Percentiles rank a stretch among this genome's conserved stretches.
These are phyloP conservation scores for Hemiprocne comata DNA, from an alignment of 2,113 vertebrate species.

Conservation along the genomic window DNA sequence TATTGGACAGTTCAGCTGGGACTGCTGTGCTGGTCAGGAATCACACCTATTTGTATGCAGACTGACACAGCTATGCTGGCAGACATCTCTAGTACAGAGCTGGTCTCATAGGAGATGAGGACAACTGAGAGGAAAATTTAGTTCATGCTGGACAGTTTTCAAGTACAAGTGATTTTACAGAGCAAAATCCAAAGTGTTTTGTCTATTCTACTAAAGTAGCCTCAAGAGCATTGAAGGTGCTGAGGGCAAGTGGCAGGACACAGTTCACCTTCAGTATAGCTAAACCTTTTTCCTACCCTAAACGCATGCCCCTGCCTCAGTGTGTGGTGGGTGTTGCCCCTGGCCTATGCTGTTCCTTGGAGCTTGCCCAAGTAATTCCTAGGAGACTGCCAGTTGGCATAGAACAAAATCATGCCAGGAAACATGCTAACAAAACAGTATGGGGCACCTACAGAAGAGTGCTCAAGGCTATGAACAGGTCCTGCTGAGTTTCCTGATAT, in stretches of 20 bases:
- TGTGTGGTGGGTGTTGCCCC: background rate
- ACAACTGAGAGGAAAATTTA: background rate
- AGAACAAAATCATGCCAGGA: background rate
- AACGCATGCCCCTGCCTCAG: rapidly evolving
- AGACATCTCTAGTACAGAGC: background rate
- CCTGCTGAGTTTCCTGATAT: background rate
- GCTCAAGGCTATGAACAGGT: background rate
- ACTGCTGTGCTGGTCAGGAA: background rate
- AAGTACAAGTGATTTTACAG: background rate
- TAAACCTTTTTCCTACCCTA: background rate
- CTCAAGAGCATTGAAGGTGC: background rate
- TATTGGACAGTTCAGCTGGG: background rate
- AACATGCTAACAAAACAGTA: background rate
- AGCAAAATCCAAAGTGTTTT: background rate
- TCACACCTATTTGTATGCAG: background rate
- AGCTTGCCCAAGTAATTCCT: conserved; percentile 1
- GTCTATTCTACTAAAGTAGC: background rate
- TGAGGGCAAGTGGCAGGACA: background rate
- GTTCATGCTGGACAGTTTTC: background rate
- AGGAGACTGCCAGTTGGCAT: background rate
- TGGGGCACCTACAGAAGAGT: background rate
- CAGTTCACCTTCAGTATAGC: background rate
- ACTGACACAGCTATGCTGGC: background rate
- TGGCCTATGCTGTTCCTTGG: background rate
- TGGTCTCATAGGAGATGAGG: background rate